Evolutionary conservation across 2,888 invertebrate genomes (phyloP), one percentile per base, ranked within the genome.

Genomic region (Thecophora atra): DNA sequence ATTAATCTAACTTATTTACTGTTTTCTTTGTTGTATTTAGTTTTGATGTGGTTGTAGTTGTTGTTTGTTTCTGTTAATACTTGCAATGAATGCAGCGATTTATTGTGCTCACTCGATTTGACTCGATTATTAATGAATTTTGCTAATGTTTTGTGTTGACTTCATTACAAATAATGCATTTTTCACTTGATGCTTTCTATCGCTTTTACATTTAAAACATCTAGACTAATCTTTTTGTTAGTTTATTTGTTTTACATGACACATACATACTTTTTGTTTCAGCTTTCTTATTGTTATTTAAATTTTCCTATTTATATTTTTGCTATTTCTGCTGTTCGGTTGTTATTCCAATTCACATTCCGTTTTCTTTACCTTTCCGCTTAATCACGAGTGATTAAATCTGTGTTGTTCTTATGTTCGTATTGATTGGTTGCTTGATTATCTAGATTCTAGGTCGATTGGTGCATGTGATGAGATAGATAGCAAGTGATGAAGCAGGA

Each of bases 1-100:
- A 70, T 64, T 56, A 54, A 64, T 64, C 37, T 64, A 64, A 64
- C 42, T 52, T 70, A 60, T 13, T 66, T 52, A 44, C 44, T 54
- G 19, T 2, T 58, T 44, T 69, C 30, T 52, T 15, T 37, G n/a
- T 37, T 54, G 30, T 15, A 17, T 7, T n/a, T 37, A 3, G 30
- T 37, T n/a, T 21, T 52, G 37, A 21, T 24, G 6, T 47, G 15
- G 47, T n/a, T 64, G 44, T 15, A 13, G 21, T 15, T 26, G 15
- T 44, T 64, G 19, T 26, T 42, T 60, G 19, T 52, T 67, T n/a
- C 54, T 19, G 54, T 54, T n/a, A 26, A 47, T 47, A 13, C 19
- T 44, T 24, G 24, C 47, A 58, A 7, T 47, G 56, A 69, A 69
- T 62, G 47, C 69, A 58, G 60, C 60, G 30, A 69, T 47, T 47